A percentile compares a stretch with the other conserved stretches of the same genome.
phyloP scores from a whole-genome alignment of 2,113 vertebrate genomes.

The Erythrocercus mccallii region DNA sequence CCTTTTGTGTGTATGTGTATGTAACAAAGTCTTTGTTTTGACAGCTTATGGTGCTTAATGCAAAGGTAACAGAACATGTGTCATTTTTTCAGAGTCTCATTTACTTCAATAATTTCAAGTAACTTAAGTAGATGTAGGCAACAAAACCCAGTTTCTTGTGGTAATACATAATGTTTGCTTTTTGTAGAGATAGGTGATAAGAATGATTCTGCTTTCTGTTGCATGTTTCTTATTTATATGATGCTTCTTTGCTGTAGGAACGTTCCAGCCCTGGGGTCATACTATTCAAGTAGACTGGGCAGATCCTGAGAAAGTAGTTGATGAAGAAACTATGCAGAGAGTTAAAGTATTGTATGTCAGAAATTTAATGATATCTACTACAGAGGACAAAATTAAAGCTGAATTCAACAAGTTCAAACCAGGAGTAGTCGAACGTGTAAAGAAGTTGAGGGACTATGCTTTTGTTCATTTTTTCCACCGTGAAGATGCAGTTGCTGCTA shows the following conservation, averaged over 20 bases:
- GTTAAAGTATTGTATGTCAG: conserved; percentile 91
- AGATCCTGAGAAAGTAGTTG: conserved; percentile 89
- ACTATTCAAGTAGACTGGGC: conserved; percentile 95
- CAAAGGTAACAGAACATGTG: neutral
- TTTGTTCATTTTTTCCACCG: conserved; percentile 92
- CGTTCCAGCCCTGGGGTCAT: conserved; percentile 90
- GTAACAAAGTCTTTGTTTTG: neutral
- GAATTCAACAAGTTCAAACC: conserved; percentile 90
- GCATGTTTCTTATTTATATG: neutral
- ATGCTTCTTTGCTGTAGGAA: conserved; percentile 72
- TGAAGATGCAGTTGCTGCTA: conserved; percentile 85
- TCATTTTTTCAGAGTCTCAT: neutral
- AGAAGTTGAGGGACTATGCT: conserved; percentile 92
- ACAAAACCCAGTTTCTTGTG: neutral
- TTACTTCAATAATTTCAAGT: neutral
- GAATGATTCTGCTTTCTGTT: neutral
- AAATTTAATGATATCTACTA: conserved; percentile 90
- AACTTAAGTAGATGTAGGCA: neutral
- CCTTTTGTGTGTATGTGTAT: neutral
- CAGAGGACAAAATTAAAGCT: conserved; percentile 84
- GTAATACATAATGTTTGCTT: neutral
- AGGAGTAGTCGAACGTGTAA: conserved; percentile 89
- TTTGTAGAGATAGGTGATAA: neutral
- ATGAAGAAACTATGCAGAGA: conserved; percentile 91
- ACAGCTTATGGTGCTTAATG: neutral